phyloP scores from a whole-genome alignment of 2,888 invertebrate genomes.

The Saturnia pavonia region DNA sequence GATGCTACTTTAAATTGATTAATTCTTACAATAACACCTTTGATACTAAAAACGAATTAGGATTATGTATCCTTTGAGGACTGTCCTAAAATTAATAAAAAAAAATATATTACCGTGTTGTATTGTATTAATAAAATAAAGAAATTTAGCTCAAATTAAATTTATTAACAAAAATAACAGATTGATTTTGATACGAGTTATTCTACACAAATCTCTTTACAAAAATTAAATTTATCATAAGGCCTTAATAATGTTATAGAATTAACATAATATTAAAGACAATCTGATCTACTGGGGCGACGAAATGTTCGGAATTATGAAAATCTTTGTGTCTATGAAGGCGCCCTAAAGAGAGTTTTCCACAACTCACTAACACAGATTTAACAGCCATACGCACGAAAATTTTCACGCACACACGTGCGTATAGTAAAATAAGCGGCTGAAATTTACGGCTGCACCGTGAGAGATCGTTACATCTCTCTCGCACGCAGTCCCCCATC shows the following conservation, averaged over 20 bases:
- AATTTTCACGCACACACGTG: slow-evolving; percentile 74
- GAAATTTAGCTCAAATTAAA: too few species aligned
- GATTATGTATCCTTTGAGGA: slow-evolving; percentile 26
- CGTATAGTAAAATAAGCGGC: slow-evolving; percentile 71
- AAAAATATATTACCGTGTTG: neutral
- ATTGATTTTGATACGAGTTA: neutral
- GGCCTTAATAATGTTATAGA: neutral
- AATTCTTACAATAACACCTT: slow-evolving; percentile 71
- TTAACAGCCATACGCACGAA: slow-evolving; percentile 68
- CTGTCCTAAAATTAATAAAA: neutral
- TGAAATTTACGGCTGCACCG: slow-evolving; percentile 58
- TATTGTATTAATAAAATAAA: too few species aligned
- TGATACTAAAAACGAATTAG: slow-evolving; percentile 48
- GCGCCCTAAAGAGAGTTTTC: slow-evolving; percentile 77
- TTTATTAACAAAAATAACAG: neutral
- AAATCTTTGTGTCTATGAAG: slow-evolving; percentile 69
- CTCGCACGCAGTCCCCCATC: slow-evolving; percentile 66
- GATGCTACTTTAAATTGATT: slow-evolving; percentile 78
- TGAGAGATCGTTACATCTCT: slow-evolving; percentile 48
- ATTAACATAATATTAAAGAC: neutral
- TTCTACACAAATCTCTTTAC: neutral
- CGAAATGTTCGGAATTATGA: slow-evolving; percentile 53
- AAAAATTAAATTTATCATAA: neutral
- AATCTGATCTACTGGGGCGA: neutral
- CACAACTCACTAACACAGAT: slow-evolving; percentile 77